Base-by-base conservation (phyloP, 2,113 vertebrate species). In the Ophthalmolycus amberensis region DNA sequence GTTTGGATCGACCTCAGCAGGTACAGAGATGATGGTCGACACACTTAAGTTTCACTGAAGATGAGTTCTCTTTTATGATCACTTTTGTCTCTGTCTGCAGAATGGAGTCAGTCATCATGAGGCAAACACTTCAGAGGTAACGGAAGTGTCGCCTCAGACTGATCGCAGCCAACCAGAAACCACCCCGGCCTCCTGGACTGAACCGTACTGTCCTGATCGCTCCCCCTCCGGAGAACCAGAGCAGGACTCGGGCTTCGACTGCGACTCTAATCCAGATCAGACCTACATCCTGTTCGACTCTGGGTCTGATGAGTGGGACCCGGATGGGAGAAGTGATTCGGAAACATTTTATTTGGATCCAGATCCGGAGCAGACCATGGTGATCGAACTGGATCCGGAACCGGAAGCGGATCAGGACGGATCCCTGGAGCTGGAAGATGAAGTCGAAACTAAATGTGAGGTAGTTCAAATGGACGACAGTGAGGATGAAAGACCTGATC, bases 301-400 rank as follows among this genome's bases (percentile, higher is more conserved):
- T 6, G 89, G 65, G 1, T 85, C 74, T 1, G 89, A 92, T 0
- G 85, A 89, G 20, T 79, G 79, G 62, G 67, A 84, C n/a, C 62
- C 8, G 4, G 64, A 84, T 22, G 67, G 50, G 54, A 88, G 87
- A 71, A 67, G 63, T 0, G 88, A 90, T 5, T 75, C 85, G 1
- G 89, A 90, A 52, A 92, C 82, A 0, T 91, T 92, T 70, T 93
- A 92, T 63, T 25, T 90, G 71, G 91, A 95, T 54, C 91, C 86
- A 18, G 90, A 94, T 54, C 64, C 63, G 2, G 85, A 91, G 34
- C 79, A 84, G 71, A 80, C 82, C 9, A 11, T 92, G 29, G 71
- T 90, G 65, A 87, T 94, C 1, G 20, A 91, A 29, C 56, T 91
- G 63, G 90, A 91, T 22, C 88, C 83, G 11, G 91, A 93, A 11